Percentiles rank a stretch among this genome's conserved stretches.
phyloP scores from a whole-genome alignment of 2,797 vertebrate genomes.

The Anguilla megastoma region DNA sequence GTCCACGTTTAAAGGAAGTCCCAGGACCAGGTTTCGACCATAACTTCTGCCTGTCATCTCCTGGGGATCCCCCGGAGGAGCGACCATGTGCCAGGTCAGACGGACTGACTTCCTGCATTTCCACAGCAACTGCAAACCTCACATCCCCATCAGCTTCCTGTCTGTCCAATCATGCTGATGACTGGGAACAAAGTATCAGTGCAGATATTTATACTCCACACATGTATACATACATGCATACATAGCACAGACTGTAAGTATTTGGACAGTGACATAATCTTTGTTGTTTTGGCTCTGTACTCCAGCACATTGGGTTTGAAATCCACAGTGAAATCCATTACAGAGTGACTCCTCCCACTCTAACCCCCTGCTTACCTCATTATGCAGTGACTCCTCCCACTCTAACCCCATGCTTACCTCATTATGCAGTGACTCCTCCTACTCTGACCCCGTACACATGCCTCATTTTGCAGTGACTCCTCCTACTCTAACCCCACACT shows the following conservation, averaged over 20 bases:
- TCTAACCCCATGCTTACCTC: too few relatives aligned
- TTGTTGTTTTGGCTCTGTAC: too few relatives aligned
- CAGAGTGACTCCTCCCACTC: too few relatives aligned
- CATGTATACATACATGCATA: not conserved
- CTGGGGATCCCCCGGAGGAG: conserved; percentile 59
- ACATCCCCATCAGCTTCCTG: not conserved
- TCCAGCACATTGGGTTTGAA: too few relatives aligned
- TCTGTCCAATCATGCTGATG: not conserved
- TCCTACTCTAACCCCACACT: too few relatives aligned
- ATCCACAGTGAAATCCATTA: too few relatives aligned
- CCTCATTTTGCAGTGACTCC: too few relatives aligned
- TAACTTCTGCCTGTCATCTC: conserved; percentile 84
- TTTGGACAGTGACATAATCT: too few relatives aligned
- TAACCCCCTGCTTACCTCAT: too few relatives aligned
- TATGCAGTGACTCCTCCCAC: too few relatives aligned
- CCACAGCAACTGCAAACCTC: not conserved
- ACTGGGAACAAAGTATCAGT: not conserved
- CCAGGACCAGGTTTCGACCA: conserved; percentile 85
- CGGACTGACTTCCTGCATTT: not conserved
- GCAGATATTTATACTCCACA: not conserved
- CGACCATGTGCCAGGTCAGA: conserved; percentile 69
- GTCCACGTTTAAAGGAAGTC: conserved; percentile 75
- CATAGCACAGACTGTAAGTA: not conserved
- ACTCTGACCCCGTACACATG: too few relatives aligned
- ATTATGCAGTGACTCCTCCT: too few relatives aligned